phyloP scores from a whole-genome alignment of 2,888 invertebrate species.

The Dasypolia templi region DNA sequence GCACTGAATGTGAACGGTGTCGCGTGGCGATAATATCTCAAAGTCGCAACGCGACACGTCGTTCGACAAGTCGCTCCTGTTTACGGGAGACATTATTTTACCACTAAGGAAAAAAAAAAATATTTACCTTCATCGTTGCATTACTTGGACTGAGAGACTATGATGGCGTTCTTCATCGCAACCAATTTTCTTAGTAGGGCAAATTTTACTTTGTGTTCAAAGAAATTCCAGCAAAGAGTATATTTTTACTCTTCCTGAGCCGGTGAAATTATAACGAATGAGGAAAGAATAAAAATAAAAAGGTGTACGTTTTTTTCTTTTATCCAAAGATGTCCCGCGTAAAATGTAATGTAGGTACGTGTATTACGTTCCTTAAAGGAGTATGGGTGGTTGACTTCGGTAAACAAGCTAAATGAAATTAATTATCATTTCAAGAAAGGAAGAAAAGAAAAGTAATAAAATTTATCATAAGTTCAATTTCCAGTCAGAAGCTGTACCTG shows the following conservation, averaged over 20 bases:
- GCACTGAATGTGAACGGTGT: no score
- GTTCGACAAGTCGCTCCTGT: no score
- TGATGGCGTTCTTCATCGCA: conserved; percentile 13
- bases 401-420: background rate
- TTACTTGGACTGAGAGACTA: conserved; percentile 8
- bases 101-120: conserved; percentile 6
- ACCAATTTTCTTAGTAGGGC: background rate
- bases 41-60: no score
- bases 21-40: no score
- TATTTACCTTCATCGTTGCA: conserved; percentile 16
- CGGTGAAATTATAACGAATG: conserved; percentile 6
- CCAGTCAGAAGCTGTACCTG: no score
- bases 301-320: no score
- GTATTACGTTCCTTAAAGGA: background rate
- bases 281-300: background rate
- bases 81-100: no score
- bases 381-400: background rate
- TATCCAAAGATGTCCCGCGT: no score
- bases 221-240: background rate
- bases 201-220: background rate
- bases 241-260: background rate
- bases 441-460: background rate
- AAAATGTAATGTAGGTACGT: background rate
- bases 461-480: no score
- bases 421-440: background rate